These are phyloP conservation scores for Periplaneta americana DNA, from an alignment of 1,140 invertebrate species.

Conservation along the genomic window DNA sequence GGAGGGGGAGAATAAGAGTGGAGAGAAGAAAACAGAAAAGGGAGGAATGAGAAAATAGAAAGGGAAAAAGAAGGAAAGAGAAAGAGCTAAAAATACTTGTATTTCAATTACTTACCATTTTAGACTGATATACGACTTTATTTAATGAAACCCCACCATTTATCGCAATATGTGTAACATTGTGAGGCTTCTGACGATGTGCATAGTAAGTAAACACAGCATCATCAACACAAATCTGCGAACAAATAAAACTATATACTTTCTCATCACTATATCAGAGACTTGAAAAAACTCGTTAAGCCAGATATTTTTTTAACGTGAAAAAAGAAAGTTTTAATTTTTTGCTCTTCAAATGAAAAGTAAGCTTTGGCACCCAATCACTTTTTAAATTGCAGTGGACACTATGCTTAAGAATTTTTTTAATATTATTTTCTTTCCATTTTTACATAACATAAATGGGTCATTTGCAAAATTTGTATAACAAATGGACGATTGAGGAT, in stretches of 20 bases:
- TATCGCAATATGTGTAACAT: constrained; percentile 61
- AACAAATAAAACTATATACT: constrained; percentile 8
- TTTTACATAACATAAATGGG: too few relatives aligned
- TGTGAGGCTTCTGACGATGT: constrained; percentile 62
- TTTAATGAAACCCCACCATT: constrained; percentile 65
- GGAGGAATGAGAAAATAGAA: background rate
- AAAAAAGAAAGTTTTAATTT: too few relatives aligned
- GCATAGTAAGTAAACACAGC: constrained; percentile 42
- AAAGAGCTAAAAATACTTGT: background rate
- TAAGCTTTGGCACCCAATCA: too few relatives aligned
- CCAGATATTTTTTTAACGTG: too few relatives aligned
- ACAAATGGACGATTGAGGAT: too few relatives aligned
- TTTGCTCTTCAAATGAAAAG: too few relatives aligned
- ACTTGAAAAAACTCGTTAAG: background rate
- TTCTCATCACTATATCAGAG: background rate
- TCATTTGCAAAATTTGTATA: too few relatives aligned
- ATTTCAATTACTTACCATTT: constrained; percentile 40
- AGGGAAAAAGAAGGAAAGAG: background rate
- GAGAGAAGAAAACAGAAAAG: background rate
- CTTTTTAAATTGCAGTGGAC: too few relatives aligned
- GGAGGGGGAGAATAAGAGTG: background rate
- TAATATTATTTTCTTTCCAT: too few relatives aligned
- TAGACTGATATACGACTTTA: constrained; percentile 58
- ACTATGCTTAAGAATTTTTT: too few relatives aligned
- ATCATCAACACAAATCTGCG: constrained; percentile 26